A percentile compares a stretch with the other conserved stretches of the same genome.
These are phyloP conservation scores for Diplazon laetatorius DNA, from an alignment of 2,888 invertebrate genomes.

Conservation along the genomic window DNA sequence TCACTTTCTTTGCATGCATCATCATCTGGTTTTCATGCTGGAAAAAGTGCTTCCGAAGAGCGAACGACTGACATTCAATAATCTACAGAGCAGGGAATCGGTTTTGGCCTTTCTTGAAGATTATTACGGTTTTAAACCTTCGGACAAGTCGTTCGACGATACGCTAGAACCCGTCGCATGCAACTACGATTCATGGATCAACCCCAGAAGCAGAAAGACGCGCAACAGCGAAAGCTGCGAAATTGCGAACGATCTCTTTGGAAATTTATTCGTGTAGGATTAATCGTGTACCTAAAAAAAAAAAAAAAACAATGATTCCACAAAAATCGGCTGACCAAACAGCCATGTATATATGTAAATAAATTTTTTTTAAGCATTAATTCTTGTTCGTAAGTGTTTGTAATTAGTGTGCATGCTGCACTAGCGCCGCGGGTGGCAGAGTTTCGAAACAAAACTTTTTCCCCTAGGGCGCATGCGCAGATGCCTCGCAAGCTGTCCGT, in stretches of 20 bases:
- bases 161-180: constrained; percentile 53
- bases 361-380: too few species aligned
- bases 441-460: too few species aligned
- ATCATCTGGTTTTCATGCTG: constrained; percentile 98
- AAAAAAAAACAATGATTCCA: too few species aligned
- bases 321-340: too few species aligned
- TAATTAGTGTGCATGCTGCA: too few species aligned
- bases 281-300: too few species aligned
- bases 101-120: constrained; percentile 88
- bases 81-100: constrained; percentile 86
- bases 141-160: constrained; percentile 50
- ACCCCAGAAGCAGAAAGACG: constrained; percentile 5
- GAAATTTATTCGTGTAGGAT: constrained; percentile 49
- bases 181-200: constrained; percentile 46
- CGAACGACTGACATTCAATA: constrained; percentile 91
- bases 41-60: constrained; percentile 90
- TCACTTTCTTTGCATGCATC: constrained; percentile 93
- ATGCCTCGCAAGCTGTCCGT: too few species aligned
- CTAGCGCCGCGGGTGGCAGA: too few species aligned
- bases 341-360: too few species aligned
- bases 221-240: constrained; percentile 15
- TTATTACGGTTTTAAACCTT: constrained; percentile 84
- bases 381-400: too few species aligned
- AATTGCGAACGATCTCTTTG: constrained; percentile 32
- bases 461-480: too few species aligned